phyloP scores from a whole-genome alignment of 2,113 vertebrate genomes.

The Crotophaga sulcirostris region DNA sequence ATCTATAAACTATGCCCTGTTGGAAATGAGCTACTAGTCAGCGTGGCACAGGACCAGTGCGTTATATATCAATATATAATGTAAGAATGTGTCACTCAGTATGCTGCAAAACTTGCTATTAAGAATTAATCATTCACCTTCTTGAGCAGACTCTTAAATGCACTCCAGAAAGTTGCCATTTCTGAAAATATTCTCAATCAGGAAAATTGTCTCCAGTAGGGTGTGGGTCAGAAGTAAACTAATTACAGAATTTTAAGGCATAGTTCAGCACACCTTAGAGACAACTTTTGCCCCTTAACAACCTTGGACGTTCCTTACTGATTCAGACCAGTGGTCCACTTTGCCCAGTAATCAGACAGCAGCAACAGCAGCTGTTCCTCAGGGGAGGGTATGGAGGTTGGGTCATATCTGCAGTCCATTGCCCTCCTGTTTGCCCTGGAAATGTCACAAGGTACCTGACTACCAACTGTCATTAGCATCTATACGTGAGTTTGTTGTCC shows the following conservation, averaged over 20 bases:
- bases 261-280: background rate
- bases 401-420: background rate
- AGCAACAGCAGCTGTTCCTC: background rate
- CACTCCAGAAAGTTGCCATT: background rate
- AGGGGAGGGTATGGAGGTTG: background rate
- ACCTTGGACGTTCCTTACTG: background rate
- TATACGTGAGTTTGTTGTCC: background rate
- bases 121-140: constrained; percentile 42
- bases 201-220: background rate
- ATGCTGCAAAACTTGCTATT: constrained; percentile 37
- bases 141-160: background rate
- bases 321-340: background rate
- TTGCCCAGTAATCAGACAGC: background rate
- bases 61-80: constrained; percentile 61
- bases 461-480: background rate
- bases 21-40: constrained; percentile 41
- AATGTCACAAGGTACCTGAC: background rate
- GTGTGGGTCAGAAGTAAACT: background rate
- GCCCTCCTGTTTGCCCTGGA: background rate
- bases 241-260: background rate
- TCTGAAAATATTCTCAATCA: background rate
- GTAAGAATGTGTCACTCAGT: constrained; percentile 41
- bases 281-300: background rate
- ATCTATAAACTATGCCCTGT: constrained; percentile 38
- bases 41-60: constrained; percentile 20